These are phyloP conservation scores for Geophilus truncorum DNA, from an alignment of 2,888 invertebrate genomes.

Conservation along the genomic window DNA sequence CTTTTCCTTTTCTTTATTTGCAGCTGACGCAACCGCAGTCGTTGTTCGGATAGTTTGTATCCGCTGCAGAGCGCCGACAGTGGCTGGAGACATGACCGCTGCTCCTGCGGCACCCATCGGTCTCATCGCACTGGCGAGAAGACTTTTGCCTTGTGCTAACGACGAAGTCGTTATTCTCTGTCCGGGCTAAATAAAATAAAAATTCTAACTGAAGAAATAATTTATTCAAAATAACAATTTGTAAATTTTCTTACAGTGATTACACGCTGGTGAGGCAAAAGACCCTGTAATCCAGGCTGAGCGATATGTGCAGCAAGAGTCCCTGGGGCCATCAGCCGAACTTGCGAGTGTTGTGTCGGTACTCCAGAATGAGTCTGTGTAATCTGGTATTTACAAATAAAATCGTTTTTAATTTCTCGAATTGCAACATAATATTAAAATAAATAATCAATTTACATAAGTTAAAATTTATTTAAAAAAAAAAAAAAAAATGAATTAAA, in stretches of 20 bases:
- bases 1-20: slow-evolving; percentile 68
- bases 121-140: background rate
- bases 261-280: slow-evolving; percentile 37
- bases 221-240: background rate
- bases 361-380: slow-evolving; percentile 14
- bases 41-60: slow-evolving; percentile 31
- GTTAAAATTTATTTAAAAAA: no score
- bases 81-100: slow-evolving; percentile 23
- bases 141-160: slow-evolving; percentile 21
- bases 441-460: background rate
- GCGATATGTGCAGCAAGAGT: slow-evolving; percentile 25
- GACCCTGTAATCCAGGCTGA: slow-evolving; percentile 28
- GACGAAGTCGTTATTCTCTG: slow-evolving; percentile 29
- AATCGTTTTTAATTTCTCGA: background rate
- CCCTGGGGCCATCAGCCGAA: slow-evolving; percentile 29
- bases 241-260: slow-evolving; percentile 39
- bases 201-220: background rate
- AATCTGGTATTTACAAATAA: background rate
- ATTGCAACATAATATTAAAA: background rate
- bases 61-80: slow-evolving; percentile 30
- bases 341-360: slow-evolving; percentile 5
- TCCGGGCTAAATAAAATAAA: slow-evolving; percentile 28
- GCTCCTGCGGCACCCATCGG: slow-evolving; percentile 28
- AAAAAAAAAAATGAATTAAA: no score
- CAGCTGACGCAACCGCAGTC: slow-evolving; percentile 31